Base-by-base conservation (phyloP, 2,888 invertebrate genomes). In the Tinea semifulvella region DNA sequence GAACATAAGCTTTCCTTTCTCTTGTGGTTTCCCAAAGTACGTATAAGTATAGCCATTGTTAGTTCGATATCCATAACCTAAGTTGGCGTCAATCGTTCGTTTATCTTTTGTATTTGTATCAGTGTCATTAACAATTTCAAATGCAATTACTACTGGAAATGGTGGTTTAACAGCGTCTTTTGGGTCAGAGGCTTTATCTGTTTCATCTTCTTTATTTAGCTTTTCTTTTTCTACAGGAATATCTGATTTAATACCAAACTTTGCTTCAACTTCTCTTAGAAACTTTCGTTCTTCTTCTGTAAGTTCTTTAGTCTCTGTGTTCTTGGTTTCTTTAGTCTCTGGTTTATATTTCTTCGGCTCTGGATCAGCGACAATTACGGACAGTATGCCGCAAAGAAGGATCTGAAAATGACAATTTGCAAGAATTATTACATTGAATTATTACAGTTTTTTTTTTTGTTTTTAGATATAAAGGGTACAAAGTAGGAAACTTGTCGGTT, bases 1-100 rank as follows among this genome's bases (percentile, higher is more conserved):
- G 48, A 88, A 81, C 76, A 85, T 83, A 53, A 85, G 88, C 56
- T 84, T 86, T 8, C 80, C 80, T 54, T 76, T 71, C 19, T 76
- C 70, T 52, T 76, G 68, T 1, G 71, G 61, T 57, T 73, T 77
- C n/a, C 80, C 82, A 27, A 81, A 79, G 50, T 79, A 74, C 2
- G 72, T 69, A 51, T 82, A 82, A n/a, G 71, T 67, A 36, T 81
- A 83, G 6, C 81, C 80, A 50, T 69, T 68, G 52, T 84, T 84
- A 1, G 76, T 76, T 52, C 76, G 75, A 50, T 84, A 85, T 5
- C 88, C 89, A 59, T 88, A 91, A 46, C 91, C 91, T 8, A 91
- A 68, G 40, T 87, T 86, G 1, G 85, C 85, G 50, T 91, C 89
- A 10, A 91, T 87, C 0, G 91, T 91, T 52, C 91, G 75, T 57